phyloP scores from a whole-genome alignment of 2,113 vertebrate genomes.

The Cottus gobio region DNA sequence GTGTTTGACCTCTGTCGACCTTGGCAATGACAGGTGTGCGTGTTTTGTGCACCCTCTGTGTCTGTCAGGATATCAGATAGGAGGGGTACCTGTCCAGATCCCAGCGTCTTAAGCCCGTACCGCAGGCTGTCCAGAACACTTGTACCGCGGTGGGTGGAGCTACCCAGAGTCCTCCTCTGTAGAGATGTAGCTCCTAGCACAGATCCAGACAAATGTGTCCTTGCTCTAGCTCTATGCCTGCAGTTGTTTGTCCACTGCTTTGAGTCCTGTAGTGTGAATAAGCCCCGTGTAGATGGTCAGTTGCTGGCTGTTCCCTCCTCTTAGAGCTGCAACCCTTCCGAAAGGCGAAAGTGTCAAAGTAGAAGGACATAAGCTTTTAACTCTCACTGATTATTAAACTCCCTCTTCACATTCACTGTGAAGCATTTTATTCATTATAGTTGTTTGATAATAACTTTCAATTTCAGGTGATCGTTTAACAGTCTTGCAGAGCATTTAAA shows the following conservation, averaged over 20 bases:
- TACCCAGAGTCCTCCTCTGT: constrained; percentile 52
- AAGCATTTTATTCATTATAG: not conserved
- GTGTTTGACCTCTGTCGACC: constrained; percentile 2
- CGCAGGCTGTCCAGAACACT: constrained; percentile 78
- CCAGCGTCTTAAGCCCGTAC: constrained; percentile 63
- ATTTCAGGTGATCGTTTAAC: not conserved
- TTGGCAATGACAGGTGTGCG: constrained; percentile 29
- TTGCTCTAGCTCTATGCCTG: constrained; percentile 21
- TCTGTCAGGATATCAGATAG: constrained; percentile 80
- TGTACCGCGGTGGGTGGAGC: constrained; percentile 82
- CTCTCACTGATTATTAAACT: not conserved
- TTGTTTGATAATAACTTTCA: not conserved
- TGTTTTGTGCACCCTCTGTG: constrained; percentile 66
- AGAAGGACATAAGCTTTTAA: not conserved
- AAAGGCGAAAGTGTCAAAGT: not conserved
- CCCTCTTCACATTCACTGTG: not conserved
- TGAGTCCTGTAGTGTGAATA: constrained; percentile 35
- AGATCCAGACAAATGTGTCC: constrained; percentile 2
- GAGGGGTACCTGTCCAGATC: constrained; percentile 78
- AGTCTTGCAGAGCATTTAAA: not conserved
- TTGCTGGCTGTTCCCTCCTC: constrained; percentile 16
- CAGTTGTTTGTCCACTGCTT: constrained; percentile 12
- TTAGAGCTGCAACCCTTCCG: constrained; percentile 3
- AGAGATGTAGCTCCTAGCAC: constrained; percentile 45
- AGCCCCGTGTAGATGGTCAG: constrained; percentile 12